Evolutionary conservation across 2,113 vertebrate genomes (phyloP), one percentile per base, ranked within the genome.

Genomic region (Panthera leo): DNA sequence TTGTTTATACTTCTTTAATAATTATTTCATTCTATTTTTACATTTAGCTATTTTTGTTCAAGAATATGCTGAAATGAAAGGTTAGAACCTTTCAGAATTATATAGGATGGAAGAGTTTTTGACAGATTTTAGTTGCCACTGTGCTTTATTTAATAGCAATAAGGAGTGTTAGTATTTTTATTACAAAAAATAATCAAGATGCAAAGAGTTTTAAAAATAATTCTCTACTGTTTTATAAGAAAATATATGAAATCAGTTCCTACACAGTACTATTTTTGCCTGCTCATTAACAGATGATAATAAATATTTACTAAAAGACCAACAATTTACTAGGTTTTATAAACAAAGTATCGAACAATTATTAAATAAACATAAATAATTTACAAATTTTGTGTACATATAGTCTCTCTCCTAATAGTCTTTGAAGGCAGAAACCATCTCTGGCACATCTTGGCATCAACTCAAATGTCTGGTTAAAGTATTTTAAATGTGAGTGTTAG

Each of bases 21-120:
- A 88, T 79, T 82, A 83, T 68, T 89, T 92, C 36, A 76, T 75
- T 89, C 48, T 82, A 29, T 67, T 94, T 85, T 75, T 63, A 84
- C 6, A 92, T 67, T 85, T 84, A 95, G 36, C 63, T 58, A 53
- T 53, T 88, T 97, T 93, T 91, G 27, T n/a, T 75, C 16, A 91
- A 88, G 78, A 94, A 80, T 93, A 48, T 94, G 80, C 53, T 91
- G 76, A 93, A 91, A 93, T 88, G 31, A 29, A 27, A 65, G 23
- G 13, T 90, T 89, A 90, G 25, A 96, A 94, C 16, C 36, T 88
- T 36, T 67, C 48, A 89, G 88, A 93, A 83, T 94, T 95, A 87
- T 11, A 48, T 42, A 91, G 93, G 79, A 79, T 34, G 76, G 34
- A 91, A 68, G 5, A 83, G 29, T 9, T 90, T 58, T 86, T 73